phyloP scores from a whole-genome alignment of 2,888 invertebrate genomes.

The Malthinus seriepunctatus region DNA sequence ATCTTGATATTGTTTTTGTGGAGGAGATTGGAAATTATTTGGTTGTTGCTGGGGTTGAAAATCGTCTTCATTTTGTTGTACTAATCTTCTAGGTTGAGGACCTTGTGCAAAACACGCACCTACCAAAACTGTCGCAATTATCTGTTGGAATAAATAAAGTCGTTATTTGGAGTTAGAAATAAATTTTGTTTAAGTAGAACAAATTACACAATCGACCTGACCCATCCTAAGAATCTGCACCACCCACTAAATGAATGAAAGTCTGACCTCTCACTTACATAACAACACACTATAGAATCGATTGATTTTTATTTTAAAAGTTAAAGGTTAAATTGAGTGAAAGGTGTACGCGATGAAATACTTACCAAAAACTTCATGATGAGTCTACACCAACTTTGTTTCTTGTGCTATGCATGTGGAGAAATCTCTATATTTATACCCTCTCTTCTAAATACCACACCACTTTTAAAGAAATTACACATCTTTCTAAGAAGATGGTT shows the following conservation, averaged over 20 bases:
- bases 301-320: slow-evolving; percentile 11
- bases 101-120: slow-evolving; percentile 33
- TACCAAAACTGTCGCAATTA: slow-evolving; percentile 24
- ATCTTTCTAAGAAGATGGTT: slow-evolving; percentile 16
- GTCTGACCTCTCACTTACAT: slow-evolving; percentile 34
- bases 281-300: slow-evolving; percentile 23
- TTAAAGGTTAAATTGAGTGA: slow-evolving; percentile 22
- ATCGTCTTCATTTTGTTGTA: slow-evolving; percentile 36
- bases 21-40: slow-evolving; percentile 34
- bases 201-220: slow-evolving; percentile 4
- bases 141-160: slow-evolving; percentile 8
- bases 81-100: slow-evolving; percentile 32
- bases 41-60: slow-evolving; percentile 36
- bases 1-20: slow-evolving; percentile 48
- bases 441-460: slow-evolving; percentile 26
- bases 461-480: slow-evolving; percentile 27
- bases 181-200: background rate
- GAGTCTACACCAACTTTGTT: slow-evolving; percentile 27
- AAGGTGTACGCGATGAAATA: slow-evolving; percentile 17
- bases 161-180: background rate
- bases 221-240: slow-evolving; percentile 11
- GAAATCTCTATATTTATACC: slow-evolving; percentile 41
- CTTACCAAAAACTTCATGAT: slow-evolving; percentile 40
- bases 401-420: slow-evolving; percentile 34
- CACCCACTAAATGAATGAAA: slow-evolving; percentile 15